These are phyloP conservation scores for Dicyrtoma fusca DNA, from an alignment of 2,888 invertebrate species.

Conservation along the genomic window DNA sequence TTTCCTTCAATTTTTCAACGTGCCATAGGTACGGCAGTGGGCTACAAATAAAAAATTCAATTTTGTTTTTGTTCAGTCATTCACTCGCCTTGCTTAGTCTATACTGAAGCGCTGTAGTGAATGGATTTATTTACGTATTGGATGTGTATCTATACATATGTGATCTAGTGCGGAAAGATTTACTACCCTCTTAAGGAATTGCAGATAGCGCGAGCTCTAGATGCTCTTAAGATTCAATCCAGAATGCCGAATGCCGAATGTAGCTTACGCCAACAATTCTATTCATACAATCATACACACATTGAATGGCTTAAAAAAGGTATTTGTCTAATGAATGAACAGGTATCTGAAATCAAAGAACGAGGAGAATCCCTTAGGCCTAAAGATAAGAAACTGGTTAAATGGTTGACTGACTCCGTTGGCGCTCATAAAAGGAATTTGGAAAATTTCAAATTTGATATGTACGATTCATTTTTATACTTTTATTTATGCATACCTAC, in stretches of 20 bases:
- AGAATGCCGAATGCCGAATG: no score
- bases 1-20: no score
- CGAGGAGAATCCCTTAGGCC: constrained; percentile 53
- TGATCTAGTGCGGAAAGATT: neutral
- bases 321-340: constrained; percentile 7
- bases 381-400: constrained; percentile 53
- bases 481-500: neutral
- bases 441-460: constrained; percentile 49
- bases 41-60: no score
- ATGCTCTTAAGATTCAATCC: no score
- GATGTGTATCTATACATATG: neutral
- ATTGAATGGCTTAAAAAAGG: no score
- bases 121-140: neutral
- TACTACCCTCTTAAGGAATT: neutral
- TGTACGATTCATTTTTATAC: constrained; percentile 42
- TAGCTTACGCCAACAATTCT: no score
- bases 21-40: no score
- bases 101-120: no score
- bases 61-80: no score
- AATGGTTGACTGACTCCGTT: constrained; percentile 49
- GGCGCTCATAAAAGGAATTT: constrained; percentile 53
- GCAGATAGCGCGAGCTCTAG: neutral
- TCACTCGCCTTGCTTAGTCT: no score
- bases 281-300: no score
- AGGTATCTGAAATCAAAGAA: constrained; percentile 53